These are phyloP conservation scores for Chrysogorgia sp. DNA, from an alignment of 92 coral and sea anemone genomes.

Conservation along the genomic window DNA sequence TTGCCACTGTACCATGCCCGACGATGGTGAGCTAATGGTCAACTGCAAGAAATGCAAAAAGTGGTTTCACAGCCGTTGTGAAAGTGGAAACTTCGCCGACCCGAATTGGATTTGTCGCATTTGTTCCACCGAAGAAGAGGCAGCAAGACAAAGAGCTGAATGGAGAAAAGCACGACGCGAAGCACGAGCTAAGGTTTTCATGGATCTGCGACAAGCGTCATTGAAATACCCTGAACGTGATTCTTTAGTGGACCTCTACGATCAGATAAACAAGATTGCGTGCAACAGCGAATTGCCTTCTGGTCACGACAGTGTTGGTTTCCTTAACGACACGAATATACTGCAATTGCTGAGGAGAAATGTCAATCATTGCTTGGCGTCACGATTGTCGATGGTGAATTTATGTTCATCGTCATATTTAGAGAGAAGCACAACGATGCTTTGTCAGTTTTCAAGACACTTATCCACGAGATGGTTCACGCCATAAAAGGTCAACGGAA, in stretches of 20 bases:
- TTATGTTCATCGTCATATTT: no score
- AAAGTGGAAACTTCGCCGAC: no score
- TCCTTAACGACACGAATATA: neutral
- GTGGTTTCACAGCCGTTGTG: no score
- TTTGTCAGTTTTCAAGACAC: no score
- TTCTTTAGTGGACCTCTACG: neutral
- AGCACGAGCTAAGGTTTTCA: neutral
- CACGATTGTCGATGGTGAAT: neutral
- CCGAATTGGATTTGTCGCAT: no score
- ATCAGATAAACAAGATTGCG: neutral
- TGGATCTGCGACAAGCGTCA: neutral
- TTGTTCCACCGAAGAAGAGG: neutral
- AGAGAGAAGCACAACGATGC: no score
- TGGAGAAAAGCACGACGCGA: constrained; percentile 1
- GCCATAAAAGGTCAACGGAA: no score
- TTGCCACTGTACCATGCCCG: constrained; percentile 60
- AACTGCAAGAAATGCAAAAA: no score
- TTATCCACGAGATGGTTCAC: no score
- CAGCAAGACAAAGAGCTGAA: neutral
- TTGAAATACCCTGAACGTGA: constrained; percentile 10
- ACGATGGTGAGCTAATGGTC: no score
- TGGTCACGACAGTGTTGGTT: constrained; percentile 1
- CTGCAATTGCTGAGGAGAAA: neutral
- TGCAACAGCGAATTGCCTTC: neutral
- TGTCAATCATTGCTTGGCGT: neutral